Base-by-base conservation (phyloP, 2,888 invertebrate species). In the Synergus gifuensis region DNA sequence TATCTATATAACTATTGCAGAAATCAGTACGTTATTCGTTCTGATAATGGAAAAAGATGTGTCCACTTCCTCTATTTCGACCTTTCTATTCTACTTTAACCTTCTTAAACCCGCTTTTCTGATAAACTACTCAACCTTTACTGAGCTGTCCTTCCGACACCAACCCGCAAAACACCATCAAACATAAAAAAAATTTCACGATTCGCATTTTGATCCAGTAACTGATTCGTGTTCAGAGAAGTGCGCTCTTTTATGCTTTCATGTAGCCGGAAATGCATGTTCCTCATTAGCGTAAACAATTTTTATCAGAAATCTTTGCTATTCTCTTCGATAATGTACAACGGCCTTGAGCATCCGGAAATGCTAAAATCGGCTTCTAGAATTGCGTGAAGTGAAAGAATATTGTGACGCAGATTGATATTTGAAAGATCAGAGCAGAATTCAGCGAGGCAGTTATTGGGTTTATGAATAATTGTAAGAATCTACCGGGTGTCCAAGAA, bases 221-320 rank as follows among this genome's bases (percentile, higher is more conserved):
- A 67, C 22, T 46, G 16, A 8, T 22, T 49, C 16, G 42, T 40
- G 42, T 11, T 66, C 12, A 28, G 36, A 69, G 9, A 49, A 49
- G 0, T 28, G 8, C 62, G 28, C 12, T 49, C 46, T 69, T 67
- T 69, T 49, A 42, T 46, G 28, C 22, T 16, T 14, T 69, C 2
- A 28, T 28, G 28, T 28, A 49, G 16, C 16, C 69, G 69, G 69
- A 69, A 69, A 46, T 69, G 69, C 69, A 69, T 69, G 69, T 49
- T 9, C 22, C 67, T 22, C 44, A 44, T 42, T 66, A 67, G 46
- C 5, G 67, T 46, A 22, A 67, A 67, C 44, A 67, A 22, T 46
- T 22, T 46, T 36, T 69, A 69, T 69, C 49, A 49, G 36, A 22
- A 28, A 46, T 69, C 69, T 69, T 69, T 28, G 46, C 16, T n/a